These are phyloP conservation scores for Yoshiicerus persimilis DNA, from an alignment of 1,140 invertebrate species.

Conservation along the genomic window DNA sequence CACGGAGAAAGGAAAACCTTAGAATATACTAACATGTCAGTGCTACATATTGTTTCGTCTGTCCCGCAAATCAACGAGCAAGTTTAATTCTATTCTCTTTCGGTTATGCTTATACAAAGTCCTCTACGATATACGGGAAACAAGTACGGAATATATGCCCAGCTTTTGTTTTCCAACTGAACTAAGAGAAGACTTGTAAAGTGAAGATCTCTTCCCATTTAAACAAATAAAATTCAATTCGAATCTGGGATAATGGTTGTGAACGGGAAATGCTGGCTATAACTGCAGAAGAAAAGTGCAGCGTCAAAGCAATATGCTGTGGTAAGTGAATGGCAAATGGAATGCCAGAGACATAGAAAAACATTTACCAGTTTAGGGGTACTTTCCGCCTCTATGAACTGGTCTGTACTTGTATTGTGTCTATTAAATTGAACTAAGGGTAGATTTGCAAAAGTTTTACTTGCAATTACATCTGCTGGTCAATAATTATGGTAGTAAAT, in stretches of 20 bases:
- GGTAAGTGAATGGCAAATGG: conserved; percentile 9
- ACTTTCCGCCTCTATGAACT: neutral
- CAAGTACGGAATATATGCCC: too few species aligned
- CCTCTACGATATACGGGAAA: neutral
- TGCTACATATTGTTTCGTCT: neutral
- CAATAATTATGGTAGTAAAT: too few species aligned
- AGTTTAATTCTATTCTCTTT: neutral
- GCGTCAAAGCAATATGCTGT: neutral
- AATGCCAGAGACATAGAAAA: neutral
- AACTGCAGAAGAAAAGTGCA: neutral
- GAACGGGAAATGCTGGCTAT: neutral
- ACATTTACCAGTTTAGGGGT: neutral
- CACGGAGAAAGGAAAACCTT: neutral
- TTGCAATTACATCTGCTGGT: neutral
- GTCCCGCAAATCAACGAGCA: neutral
- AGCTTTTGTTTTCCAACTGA: neutral
- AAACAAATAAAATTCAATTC: neutral
- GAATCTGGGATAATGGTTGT: neutral
- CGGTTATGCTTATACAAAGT: neutral
- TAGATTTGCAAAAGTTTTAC: neutral
- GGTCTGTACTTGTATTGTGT: neutral
- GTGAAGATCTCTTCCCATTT: neutral
- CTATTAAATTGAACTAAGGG: neutral
- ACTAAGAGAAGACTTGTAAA: neutral
- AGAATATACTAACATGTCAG: neutral